These are phyloP conservation scores for Falco naumanni DNA, from an alignment of 2,797 vertebrate species.

Conservation along the genomic window DNA sequence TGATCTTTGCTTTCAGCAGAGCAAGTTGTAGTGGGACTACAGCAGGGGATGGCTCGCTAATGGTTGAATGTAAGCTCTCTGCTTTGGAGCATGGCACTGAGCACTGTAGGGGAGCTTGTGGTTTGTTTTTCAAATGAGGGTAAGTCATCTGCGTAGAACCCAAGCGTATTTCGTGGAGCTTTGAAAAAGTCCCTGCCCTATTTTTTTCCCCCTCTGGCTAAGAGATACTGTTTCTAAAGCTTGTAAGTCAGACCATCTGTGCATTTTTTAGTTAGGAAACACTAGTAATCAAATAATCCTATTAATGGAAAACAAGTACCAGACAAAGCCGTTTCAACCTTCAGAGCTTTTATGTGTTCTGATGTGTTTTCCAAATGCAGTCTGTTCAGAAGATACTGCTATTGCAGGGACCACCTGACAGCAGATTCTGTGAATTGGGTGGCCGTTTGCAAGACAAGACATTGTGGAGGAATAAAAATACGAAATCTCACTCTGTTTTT, in stretches of 20 bases:
- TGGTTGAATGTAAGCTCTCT: neutral
- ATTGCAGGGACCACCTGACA: neutral
- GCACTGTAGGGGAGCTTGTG: neutral
- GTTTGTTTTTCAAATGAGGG: neutral
- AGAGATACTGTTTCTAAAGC: slow-evolving; percentile 12
- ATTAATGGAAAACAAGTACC: slow-evolving; percentile 47
- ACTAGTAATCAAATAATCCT: slow-evolving; percentile 29
- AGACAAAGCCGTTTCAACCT: slow-evolving; percentile 55
- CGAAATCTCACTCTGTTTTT: neutral
- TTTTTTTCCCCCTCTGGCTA: neutral
- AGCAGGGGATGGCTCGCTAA: neutral
- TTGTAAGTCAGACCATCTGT: slow-evolving; percentile 60
- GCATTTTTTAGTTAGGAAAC: slow-evolving; percentile 51
- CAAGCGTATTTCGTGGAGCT: neutral
- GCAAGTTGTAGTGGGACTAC: neutral
- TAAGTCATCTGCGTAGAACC: neutral
- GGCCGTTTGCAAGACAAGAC: neutral
- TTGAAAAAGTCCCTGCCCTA: slow-evolving; percentile 27
- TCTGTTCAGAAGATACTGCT: slow-evolving; percentile 3
- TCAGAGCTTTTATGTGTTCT: slow-evolving; percentile 40
- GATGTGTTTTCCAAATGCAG: neutral
- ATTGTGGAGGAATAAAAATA: neutral
- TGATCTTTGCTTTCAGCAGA: neutral
- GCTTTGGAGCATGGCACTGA: neutral
- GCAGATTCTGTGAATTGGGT: neutral